Base-by-base conservation (phyloP, 1,140 invertebrate species). In the Ceratosolen fusciceps region DNA sequence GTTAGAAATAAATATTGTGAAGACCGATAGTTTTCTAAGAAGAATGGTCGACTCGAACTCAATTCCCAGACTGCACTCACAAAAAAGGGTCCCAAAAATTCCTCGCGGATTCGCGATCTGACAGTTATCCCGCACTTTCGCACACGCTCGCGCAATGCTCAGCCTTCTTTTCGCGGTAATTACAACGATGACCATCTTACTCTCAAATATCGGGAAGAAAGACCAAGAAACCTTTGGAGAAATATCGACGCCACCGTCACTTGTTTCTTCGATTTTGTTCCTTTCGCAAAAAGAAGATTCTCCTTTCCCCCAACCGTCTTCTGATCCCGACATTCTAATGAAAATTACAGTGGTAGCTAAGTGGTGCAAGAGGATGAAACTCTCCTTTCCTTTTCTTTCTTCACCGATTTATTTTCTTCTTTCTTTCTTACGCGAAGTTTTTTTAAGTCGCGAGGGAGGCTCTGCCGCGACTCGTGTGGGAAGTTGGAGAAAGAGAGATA, bases 271-370 rank as follows among this genome's bases (percentile, higher is more conserved):
- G 67, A 71, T 47, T 77, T 58, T 12, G 31, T 70, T 70, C 43
- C 60, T 73, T 58, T 31, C 16, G 12, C 52, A 72, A 81, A 52
- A 72, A 9, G 62, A 31, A 49, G 12, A 56, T 26, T 56, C 26
- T 34, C 4, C 24, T 26, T 16, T 31, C n/a, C 8, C 39, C 34
- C 31, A 49, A 2, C 31, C 49, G 14, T 21, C 16, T 31, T 47
- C 21, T 52, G 29, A 12, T 49, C 47, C 21, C 34, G 10, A 26
- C 72, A 52, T 47, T 49, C 73, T 80, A 80, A 76, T 80, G 79
- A 62, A 80, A 80, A 80, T 80, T 80, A 80, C 79, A 80, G 79
- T 80, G 79, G 73, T 80, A 62, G 78, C 72, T 80, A 80, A 80
- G 78, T 80, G 78, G 78, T 62, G 72, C 72, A 58, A 68, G 78